Evolutionary conservation across 2,888 invertebrate species (phyloP).

Genomic region (Andrena dorsata): DNA sequence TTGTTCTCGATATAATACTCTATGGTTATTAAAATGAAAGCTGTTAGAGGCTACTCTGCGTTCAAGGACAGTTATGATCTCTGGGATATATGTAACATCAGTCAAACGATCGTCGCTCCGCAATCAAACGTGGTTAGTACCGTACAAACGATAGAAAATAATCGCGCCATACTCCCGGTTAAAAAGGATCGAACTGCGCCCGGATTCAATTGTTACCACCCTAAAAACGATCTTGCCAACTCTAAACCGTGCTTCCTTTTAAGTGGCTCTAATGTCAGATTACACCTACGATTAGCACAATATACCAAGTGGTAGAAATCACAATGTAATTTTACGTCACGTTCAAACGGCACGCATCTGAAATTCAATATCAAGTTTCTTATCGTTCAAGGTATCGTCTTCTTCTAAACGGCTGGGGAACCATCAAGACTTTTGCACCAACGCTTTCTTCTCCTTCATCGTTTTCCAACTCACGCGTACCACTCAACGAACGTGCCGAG

Average conservation of each 20-base stretch:
- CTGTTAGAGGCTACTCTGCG: conserved; percentile 47
- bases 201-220: conserved; percentile 39
- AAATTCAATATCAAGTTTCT: conserved; percentile 50
- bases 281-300: conserved; percentile 76
- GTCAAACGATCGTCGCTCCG: conserved; percentile 17
- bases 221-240: conserved; percentile 47
- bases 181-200: conserved; percentile 56
- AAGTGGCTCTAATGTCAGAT: conserved; percentile 70
- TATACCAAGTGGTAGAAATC: conserved; percentile 74
- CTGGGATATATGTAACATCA: conserved; percentile 45
- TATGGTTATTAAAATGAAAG: conserved; percentile 57
- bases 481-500: conserved; percentile 6
- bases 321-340: conserved; percentile 70
- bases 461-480: conserved; percentile 27
- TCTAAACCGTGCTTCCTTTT: conserved; percentile 53
- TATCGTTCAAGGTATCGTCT: conserved; percentile 35
- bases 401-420: conserved; percentile 10
- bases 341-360: conserved; percentile 64
- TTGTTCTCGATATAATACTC: conserved; percentile 49
- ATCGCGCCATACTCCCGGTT: conserved; percentile 1
- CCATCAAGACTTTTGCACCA: conserved; percentile 60
- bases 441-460: conserved; percentile 31
- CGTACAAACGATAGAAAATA: conserved; percentile 36
- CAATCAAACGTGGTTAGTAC: conserved; percentile 31
- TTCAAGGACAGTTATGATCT: conserved; percentile 56